Evolutionary conservation across 2,113 vertebrate genomes (phyloP).

Genomic region (Neotoma lepida): DNA sequence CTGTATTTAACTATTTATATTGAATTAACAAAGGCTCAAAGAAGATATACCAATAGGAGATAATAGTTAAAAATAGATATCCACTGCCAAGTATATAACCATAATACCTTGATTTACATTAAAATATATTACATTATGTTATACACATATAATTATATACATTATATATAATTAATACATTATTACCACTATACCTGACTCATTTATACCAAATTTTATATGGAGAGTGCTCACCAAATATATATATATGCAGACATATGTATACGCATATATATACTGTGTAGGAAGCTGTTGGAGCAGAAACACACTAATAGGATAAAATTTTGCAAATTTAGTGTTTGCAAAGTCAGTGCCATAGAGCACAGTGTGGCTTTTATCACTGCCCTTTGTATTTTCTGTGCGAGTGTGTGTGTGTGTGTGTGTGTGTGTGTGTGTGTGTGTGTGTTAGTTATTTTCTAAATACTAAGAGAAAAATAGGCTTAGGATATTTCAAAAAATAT

Average conservation of each 20-base stretch:
- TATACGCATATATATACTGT: too few relatives aligned
- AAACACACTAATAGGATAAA: not conserved
- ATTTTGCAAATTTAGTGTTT: not conserved
- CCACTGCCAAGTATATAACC: too few relatives aligned
- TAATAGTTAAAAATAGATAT: not conserved
- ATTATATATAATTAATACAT: not conserved
- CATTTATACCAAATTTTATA: not conserved
- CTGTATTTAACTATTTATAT: not conserved
- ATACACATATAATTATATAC: not conserved
- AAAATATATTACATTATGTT: not conserved
- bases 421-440: not conserved
- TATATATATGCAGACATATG: too few relatives aligned
- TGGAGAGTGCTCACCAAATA: not conserved
- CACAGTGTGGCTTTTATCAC: not conserved
- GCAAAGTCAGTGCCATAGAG: not conserved
- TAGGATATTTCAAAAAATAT: not conserved
- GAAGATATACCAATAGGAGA: not conserved
- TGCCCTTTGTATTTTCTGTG: not conserved
- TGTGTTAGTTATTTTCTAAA: not conserved
- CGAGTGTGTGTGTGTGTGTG: not conserved
- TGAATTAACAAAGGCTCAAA: not conserved
- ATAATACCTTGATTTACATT: not conserved
- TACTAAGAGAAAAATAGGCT: not conserved
- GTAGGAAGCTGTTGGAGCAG: not conserved
- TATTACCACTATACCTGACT: not conserved